Evolutionary conservation across 2,113 vertebrate genomes (phyloP).

Genomic region (Heterocephalus glaber): DNA sequence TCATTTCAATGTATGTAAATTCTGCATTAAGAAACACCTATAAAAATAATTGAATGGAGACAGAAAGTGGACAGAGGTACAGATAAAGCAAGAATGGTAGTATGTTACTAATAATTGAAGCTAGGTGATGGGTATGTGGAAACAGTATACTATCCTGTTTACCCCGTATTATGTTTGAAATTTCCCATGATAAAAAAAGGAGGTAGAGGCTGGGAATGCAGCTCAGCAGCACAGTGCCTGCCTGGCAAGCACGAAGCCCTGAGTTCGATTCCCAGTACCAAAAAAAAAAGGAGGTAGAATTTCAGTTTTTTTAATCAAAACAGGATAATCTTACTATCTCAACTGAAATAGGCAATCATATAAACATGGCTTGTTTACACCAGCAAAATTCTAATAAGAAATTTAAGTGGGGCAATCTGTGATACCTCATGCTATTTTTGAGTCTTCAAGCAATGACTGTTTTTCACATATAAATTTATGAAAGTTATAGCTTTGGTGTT

Average conservation of each 20-base stretch:
- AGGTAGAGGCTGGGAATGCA: too few relatives aligned
- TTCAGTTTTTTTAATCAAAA: conserved; percentile 44
- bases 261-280: too few relatives aligned
- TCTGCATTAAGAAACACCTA: neutral
- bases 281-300: neutral
- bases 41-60: conserved; percentile 14
- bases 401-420: conserved; percentile 78
- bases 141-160: conserved; percentile 8
- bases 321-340: conserved; percentile 67
- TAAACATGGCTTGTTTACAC: conserved; percentile 73
- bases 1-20: neutral
- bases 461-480: conserved; percentile 46
- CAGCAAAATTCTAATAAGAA: conserved; percentile 79
- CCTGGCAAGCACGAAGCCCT: too few relatives aligned
- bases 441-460: conserved; percentile 48
- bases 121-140: neutral
- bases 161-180: neutral
- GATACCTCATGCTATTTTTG: conserved; percentile 55
- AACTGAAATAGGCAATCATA: conserved; percentile 74
- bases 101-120: conserved; percentile 11
- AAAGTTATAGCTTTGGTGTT: conserved; percentile 41
- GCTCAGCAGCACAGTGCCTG: too few relatives aligned
- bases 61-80: neutral
- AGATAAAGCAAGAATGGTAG: conserved; percentile 32
- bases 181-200: conserved; percentile 18